Evolutionary conservation across 2,888 invertebrate genomes (phyloP).

Genomic region (Phyllotreta striolata): DNA sequence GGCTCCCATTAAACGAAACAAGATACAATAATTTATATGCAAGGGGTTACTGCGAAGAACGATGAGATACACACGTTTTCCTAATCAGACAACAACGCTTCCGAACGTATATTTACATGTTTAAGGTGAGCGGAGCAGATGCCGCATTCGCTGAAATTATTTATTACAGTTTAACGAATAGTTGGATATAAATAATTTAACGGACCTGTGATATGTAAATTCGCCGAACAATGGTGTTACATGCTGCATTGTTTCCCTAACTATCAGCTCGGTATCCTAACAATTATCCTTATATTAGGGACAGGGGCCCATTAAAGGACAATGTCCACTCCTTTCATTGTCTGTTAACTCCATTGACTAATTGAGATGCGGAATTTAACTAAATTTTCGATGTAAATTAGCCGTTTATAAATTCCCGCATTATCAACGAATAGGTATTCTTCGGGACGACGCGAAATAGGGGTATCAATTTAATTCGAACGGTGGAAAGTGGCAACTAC

Average conservation of each 20-base stretch:
- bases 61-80: constrained; percentile 17
- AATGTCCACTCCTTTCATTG: constrained; percentile 44
- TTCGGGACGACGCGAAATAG: no score
- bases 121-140: no score
- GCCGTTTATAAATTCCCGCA: no score
- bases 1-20: constrained; percentile 33
- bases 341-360: constrained; percentile 44
- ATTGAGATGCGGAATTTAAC: constrained; percentile 35
- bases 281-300: constrained; percentile 44
- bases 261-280: constrained; percentile 43
- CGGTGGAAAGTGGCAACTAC: no score
- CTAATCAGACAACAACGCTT: constrained; percentile 19
- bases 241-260: constrained; percentile 41
- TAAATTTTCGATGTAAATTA: no score
- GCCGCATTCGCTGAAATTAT: no score
- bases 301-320: constrained; percentile 42
- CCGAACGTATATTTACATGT: constrained; percentile 4
- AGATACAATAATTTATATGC: constrained; percentile 39
- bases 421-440: no score
- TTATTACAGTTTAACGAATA: no score
- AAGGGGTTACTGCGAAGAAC: constrained; percentile 25
- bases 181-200: no score
- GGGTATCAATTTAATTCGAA: no score
- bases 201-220: no score
- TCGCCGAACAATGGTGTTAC: constrained; percentile 41